Conservation (phyloP, 2,113 vertebrate genomes). For the Mustelus asterias region DNA sequence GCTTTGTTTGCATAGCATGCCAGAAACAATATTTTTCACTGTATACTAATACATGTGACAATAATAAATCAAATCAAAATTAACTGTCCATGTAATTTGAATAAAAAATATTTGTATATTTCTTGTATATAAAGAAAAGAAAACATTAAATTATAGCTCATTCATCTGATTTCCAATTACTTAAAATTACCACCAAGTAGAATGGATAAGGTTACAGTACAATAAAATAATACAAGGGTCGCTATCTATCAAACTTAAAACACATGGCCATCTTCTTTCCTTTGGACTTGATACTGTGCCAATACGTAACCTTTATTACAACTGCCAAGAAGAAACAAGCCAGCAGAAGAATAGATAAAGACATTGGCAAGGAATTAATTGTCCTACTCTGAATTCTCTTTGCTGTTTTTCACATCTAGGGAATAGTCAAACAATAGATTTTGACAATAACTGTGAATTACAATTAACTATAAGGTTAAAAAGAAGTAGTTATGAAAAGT, state of each 20-base stretch:
- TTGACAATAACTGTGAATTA: neutral
- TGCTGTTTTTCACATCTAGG: neutral
- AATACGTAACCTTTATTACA: neutral
- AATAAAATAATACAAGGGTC: neutral
- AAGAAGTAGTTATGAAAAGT: neutral
- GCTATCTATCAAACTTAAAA: neutral
- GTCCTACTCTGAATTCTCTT: neutral
- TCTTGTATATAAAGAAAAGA: neutral
- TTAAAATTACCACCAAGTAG: neutral
- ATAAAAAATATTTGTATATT: neutral
- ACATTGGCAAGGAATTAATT: constrained; percentile 2
- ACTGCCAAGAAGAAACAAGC: neutral
- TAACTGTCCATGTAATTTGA: neutral
- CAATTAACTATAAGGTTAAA: neutral
- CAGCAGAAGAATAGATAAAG: neutral
- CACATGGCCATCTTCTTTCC: neutral
- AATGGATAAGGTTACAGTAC: neutral
- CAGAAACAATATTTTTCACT: no score
- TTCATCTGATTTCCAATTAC: neutral
- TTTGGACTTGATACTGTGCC: neutral
- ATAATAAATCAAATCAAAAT: no score
- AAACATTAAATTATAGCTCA: neutral
- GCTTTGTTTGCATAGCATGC: no score
- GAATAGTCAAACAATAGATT: neutral
- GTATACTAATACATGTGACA: no score